A percentile compares a stretch with the other conserved stretches of the same genome.
Conservation (phyloP, 2,113 vertebrate genomes). For the Bos javanicus region DNA sequence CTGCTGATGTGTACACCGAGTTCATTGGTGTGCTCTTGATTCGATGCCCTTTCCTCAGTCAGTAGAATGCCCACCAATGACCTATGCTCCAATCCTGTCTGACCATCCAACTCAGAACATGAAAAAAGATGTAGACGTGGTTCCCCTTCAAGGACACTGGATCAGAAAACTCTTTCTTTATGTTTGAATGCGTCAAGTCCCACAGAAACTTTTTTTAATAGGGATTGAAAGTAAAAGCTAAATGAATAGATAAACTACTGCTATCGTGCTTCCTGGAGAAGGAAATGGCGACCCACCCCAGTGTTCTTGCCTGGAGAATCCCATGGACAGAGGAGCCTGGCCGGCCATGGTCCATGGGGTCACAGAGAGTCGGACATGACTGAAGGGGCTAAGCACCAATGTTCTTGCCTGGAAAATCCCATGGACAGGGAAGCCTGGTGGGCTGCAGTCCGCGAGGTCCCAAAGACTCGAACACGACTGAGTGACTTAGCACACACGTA, state of each 20-base stretch:
- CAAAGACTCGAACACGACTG: neutral
- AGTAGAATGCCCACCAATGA: neutral
- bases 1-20: neutral
- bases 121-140: neutral
- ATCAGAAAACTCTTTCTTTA: neutral
- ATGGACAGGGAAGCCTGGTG: neutral
- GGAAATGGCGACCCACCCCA: neutral
- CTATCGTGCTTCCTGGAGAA: neutral
- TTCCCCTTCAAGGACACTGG: neutral
- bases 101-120: neutral
- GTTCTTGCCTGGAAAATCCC: neutral
- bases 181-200: neutral
- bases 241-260: neutral
- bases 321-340: neutral
- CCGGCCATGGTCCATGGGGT: accelerated
- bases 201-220: neutral
- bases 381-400: neutral
- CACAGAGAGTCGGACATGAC: accelerated
- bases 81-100: neutral
- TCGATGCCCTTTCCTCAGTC: neutral
- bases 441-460: accelerated
- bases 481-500: neutral
- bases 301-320: neutral
- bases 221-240: neutral
- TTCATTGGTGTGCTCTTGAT: neutral